phyloP scores from a whole-genome alignment of 2,797 vertebrate genomes.

The Coregonus ussuriensis region DNA sequence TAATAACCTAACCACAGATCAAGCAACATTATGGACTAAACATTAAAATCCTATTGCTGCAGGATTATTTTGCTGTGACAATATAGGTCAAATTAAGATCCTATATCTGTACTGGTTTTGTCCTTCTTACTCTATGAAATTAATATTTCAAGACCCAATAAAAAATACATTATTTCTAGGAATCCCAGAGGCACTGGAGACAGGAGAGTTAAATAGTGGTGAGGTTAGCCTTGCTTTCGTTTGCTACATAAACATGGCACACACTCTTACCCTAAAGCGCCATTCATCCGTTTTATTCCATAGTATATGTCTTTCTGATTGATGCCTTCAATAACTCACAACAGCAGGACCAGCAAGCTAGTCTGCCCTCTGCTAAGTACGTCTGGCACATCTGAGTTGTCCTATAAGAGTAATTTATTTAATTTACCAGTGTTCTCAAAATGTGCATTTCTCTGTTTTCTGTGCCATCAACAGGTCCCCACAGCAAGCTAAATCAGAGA shows the following conservation, averaged over 20 bases:
- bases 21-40: too few species aligned
- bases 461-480: background rate
- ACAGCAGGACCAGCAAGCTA: background rate
- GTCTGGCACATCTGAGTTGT: background rate
- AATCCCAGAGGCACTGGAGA: background rate
- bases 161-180: background rate
- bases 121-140: background rate
- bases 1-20: too few species aligned
- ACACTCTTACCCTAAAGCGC: background rate
- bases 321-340: background rate
- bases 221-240: slow-evolving; percentile 21
- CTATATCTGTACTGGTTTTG: background rate
- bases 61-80: too few species aligned
- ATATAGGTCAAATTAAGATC: too few species aligned
- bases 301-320: background rate
- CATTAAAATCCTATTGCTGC: too few species aligned
- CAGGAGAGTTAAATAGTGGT: slow-evolving; percentile 22
- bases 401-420: background rate
- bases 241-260: slow-evolving; percentile 24
- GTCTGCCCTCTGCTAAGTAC: background rate
- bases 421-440: background rate
- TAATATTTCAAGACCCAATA: background rate
- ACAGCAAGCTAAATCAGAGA: too few species aligned
- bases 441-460: background rate
- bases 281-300: slow-evolving; percentile 3